Evolutionary conservation across 2,888 invertebrate species (phyloP).

Genomic region (Pyrochroa serraticornis): DNA sequence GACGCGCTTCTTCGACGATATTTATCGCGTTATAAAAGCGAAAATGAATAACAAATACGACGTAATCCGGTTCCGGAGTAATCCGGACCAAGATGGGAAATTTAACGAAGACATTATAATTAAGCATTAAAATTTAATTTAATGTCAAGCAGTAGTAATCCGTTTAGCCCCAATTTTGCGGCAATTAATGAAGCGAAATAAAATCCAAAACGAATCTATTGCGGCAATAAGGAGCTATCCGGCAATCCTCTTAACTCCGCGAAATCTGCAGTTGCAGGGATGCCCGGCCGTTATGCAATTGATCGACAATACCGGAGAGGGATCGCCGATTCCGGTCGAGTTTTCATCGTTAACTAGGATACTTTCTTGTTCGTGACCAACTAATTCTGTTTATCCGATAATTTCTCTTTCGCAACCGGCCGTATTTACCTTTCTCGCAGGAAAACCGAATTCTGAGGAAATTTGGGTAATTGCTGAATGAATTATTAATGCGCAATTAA

Average conservation of each 20-base stretch:
- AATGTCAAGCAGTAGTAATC: slow-evolving; percentile 34
- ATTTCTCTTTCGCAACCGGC: slow-evolving; percentile 8
- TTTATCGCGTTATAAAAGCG: slow-evolving; percentile 10
- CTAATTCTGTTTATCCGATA: slow-evolving; percentile 10
- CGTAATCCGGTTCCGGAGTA: slow-evolving; percentile 21
- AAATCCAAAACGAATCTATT: slow-evolving; percentile 40
- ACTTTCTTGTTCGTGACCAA: slow-evolving; percentile 21
- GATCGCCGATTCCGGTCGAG: background rate
- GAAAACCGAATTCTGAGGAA: background rate
- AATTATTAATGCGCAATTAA: background rate
- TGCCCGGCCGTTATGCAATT: background rate
- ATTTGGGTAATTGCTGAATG: background rate
- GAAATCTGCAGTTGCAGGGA: slow-evolving; percentile 18
- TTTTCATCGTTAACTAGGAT: background rate
- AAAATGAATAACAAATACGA: slow-evolving; percentile 23
- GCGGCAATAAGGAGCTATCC: slow-evolving; percentile 38
- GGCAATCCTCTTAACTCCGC: slow-evolving; percentile 37
- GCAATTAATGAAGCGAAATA: slow-evolving; percentile 33
- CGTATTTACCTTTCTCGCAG: background rate
- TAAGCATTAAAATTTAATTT: slow-evolving; percentile 42
- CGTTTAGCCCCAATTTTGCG: slow-evolving; percentile 22
- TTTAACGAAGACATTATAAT: slow-evolving; percentile 39
- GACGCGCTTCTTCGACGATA: background rate
- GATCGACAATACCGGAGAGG: slow-evolving; percentile 6
- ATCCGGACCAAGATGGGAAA: slow-evolving; percentile 33